phyloP scores from a whole-genome alignment of 1,140 invertebrate genomes.

The Delia radicum region DNA sequence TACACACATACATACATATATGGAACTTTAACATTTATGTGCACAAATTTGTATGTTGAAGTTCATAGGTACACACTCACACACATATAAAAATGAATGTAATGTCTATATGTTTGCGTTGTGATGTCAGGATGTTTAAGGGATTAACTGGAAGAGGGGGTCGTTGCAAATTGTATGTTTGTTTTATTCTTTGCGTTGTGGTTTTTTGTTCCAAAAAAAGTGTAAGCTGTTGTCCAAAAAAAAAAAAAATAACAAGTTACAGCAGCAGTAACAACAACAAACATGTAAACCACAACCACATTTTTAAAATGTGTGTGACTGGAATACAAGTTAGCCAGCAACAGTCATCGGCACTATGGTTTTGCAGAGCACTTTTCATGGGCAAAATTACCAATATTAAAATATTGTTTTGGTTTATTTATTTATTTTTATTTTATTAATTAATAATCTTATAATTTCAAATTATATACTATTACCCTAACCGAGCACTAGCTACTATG shows the following conservation, averaged over 20 bases:
- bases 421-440: too few relatives aligned
- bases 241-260: background rate
- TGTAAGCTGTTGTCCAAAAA: background rate
- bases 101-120: too few relatives aligned
- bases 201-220: background rate
- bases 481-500: too few relatives aligned
- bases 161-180: background rate
- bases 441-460: too few relatives aligned
- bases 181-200: background rate
- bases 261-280: background rate
- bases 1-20: too few relatives aligned
- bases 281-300: background rate
- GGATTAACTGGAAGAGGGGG: background rate
- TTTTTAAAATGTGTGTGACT: slow-evolving; percentile 1
- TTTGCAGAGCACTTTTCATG: too few relatives aligned
- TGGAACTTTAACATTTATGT: background rate
- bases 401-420: too few relatives aligned
- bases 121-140: background rate
- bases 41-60: background rate
- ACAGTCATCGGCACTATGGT: too few relatives aligned
- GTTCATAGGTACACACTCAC: background rate
- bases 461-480: too few relatives aligned
- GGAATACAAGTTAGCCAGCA: background rate
- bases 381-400: too few relatives aligned
- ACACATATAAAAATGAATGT: background rate